Evolutionary conservation across 2,888 invertebrate species (phyloP).

Genomic region (Mythimna lalbum): DNA sequence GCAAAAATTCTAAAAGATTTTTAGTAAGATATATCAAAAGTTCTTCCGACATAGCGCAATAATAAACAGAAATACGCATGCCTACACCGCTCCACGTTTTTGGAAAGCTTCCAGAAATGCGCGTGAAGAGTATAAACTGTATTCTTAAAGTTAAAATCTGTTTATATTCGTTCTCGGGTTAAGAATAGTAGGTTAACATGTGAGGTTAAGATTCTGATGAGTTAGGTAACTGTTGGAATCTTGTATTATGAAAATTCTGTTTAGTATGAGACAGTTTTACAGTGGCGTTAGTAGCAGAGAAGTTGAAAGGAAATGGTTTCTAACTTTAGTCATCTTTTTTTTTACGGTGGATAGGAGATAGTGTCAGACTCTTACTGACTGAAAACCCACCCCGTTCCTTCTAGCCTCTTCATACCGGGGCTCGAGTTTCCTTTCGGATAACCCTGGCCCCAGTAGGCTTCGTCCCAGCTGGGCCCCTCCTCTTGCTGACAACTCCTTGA

Average conservation of each 20-base stretch:
- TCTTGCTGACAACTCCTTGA: too few species aligned
- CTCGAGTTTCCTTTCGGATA: too few species aligned
- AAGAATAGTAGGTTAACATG: conserved; percentile 39
- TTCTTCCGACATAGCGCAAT: conserved; percentile 53
- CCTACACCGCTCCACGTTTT: conserved; percentile 52
- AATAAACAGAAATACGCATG: conserved; percentile 46
- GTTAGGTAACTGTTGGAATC: conserved; percentile 20
- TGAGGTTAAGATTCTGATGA: conserved; percentile 23
- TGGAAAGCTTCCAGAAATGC: conserved; percentile 59
- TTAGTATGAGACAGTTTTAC: not conserved
- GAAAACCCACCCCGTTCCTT: too few species aligned
- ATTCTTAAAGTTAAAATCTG: conserved; percentile 54
- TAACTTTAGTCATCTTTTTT: too few species aligned
- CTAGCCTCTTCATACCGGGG: too few species aligned
- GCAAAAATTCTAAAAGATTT: conserved; percentile 11
- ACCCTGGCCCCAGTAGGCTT: too few species aligned
- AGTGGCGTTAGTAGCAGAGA: not conserved
- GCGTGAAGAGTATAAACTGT: conserved; percentile 25
- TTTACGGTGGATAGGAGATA: too few species aligned
- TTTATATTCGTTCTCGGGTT: conserved; percentile 42
- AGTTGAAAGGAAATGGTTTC: not conserved
- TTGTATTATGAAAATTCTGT: not conserved
- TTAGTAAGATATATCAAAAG: conserved; percentile 26
- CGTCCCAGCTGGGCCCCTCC: too few species aligned
- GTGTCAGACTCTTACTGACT: too few species aligned